phyloP scores from a whole-genome alignment of 2,797 vertebrate genomes.

The Sylvilagus floridanus region DNA sequence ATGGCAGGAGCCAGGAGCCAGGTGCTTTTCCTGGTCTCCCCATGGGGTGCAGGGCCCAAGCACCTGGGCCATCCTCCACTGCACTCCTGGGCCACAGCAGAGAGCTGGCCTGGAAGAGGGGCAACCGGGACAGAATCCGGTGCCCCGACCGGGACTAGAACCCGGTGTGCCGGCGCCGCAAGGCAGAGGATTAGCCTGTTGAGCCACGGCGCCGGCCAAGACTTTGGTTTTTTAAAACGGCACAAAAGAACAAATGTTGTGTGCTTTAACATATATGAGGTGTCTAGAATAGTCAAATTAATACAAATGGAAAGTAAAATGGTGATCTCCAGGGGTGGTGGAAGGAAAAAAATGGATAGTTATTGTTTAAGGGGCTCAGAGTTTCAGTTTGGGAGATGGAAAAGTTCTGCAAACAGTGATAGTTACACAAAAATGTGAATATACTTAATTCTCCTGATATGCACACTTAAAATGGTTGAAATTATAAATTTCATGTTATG shows the following conservation, averaged over 20 bases:
- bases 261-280: not conserved
- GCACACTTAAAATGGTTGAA: conserved; percentile 40
- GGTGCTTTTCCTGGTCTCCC: too few species aligned
- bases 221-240: not conserved
- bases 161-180: too few species aligned
- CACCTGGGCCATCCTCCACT: too few species aligned
- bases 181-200: too few species aligned
- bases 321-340: not conserved
- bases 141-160: too few species aligned
- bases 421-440: not conserved
- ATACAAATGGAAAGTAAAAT: not conserved
- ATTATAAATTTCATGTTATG: conserved; percentile 2
- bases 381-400: conserved; percentile 44
- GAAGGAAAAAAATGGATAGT: not conserved
- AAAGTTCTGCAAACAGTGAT: conserved; percentile 6
- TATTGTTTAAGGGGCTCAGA: conserved; percentile 2
- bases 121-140: too few species aligned
- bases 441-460: conserved; percentile 34
- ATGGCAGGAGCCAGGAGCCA: too few species aligned
- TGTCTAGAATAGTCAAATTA: not conserved
- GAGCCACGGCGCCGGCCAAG: too few species aligned
- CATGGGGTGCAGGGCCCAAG: too few species aligned
- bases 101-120: too few species aligned
- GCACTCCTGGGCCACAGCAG: too few species aligned
- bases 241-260: not conserved